A percentile compares a stretch with the other conserved stretches of the same genome.
These are phyloP conservation scores for Probaryconus sp. DNA, from an alignment of 1,140 invertebrate species.

Conservation along the genomic window DNA sequence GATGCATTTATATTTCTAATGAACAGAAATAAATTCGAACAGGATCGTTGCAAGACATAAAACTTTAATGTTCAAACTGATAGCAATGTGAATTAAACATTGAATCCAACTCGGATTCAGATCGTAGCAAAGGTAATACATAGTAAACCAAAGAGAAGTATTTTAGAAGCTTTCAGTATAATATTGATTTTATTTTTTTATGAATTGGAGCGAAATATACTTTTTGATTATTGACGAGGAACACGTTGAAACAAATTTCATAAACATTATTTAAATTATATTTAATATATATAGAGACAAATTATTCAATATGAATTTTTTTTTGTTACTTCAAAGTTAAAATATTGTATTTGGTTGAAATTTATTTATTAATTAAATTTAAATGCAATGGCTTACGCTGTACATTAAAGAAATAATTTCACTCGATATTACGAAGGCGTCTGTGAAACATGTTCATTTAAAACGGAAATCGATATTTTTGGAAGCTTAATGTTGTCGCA, in stretches of 20 bases:
- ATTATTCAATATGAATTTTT: too few species aligned
- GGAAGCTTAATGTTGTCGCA: too few species aligned
- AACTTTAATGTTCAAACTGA: constrained; percentile 42
- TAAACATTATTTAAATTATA: too few species aligned
- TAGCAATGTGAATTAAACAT: constrained; percentile 32
- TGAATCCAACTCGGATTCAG: constrained; percentile 45
- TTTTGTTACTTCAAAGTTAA: too few species aligned
- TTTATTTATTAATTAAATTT: too few species aligned
- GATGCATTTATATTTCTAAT: constrained; percentile 38
- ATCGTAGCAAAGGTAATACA: constrained; percentile 28
- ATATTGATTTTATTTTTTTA: constrained; percentile 17
- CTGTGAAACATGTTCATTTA: too few species aligned
- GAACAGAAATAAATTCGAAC: constrained; percentile 42
- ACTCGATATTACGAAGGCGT: too few species aligned
- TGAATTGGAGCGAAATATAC: constrained; percentile 16
- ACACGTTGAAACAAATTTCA: neutral
- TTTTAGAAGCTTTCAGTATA: constrained; percentile 41
- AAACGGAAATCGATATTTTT: too few species aligned
- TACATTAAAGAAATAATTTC: too few species aligned
- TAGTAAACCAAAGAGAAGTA: constrained; percentile 41
- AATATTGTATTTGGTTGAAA: too few species aligned
- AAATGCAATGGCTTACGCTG: too few species aligned
- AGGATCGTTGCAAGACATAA: constrained; percentile 39
- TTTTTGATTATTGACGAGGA: constrained; percentile 18
- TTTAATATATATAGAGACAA: too few species aligned